phyloP scores from a whole-genome alignment of 2,113 vertebrate species.

The Calcarius ornatus region DNA sequence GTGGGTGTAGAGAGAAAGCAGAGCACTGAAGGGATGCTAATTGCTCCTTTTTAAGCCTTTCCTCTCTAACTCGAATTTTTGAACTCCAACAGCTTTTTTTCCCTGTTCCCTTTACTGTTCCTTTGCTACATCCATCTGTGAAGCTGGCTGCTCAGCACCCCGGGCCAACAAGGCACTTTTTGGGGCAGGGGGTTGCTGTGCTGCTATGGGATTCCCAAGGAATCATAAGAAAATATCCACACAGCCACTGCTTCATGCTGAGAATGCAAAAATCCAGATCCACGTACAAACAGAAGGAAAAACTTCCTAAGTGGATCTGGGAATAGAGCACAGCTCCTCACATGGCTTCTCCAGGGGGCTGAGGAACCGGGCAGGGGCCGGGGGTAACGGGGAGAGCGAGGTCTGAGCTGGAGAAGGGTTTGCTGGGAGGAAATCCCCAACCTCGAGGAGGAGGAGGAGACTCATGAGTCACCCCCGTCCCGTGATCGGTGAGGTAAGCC shows the following conservation, averaged over 20 bases:
- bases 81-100: neutral
- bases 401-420: neutral
- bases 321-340: neutral
- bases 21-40: neutral
- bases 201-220: neutral
- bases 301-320: neutral
- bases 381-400: accelerated
- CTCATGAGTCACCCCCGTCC: conserved; percentile 18
- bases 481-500: conserved; percentile 4
- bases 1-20: conserved; percentile 31
- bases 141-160: neutral
- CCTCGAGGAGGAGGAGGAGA: neutral
- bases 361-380: neutral
- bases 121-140: neutral
- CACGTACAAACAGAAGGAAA: neutral
- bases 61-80: neutral
- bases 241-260: neutral
- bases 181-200: neutral
- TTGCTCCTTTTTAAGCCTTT: conserved; percentile 38
- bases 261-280: neutral
- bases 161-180: neutral
- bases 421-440: neutral
- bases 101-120: neutral
- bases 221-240: neutral
- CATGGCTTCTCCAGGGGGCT: neutral